Percentiles rank a stretch among this genome's conserved stretches.
phyloP scores from a whole-genome alignment of 2,888 invertebrate genomes.

The Hydropsyche betteni region DNA sequence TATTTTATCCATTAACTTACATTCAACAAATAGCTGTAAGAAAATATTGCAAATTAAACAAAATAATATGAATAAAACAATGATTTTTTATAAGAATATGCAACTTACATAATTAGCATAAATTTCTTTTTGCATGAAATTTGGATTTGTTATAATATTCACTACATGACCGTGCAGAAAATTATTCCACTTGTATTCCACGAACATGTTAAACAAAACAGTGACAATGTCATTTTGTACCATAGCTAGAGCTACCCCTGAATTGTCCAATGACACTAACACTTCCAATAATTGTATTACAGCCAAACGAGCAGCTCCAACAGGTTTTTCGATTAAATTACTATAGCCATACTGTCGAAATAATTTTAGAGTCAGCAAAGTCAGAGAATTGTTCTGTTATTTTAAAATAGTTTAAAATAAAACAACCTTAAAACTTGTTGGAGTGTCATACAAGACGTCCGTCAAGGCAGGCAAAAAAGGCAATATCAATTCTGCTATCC shows the following conservation, averaged over 20 bases:
- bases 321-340: slow-evolving; percentile 76
- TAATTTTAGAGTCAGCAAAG: background rate
- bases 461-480: slow-evolving; percentile 48
- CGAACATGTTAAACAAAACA: slow-evolving; percentile 84
- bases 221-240: slow-evolving; percentile 69
- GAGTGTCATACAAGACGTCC: slow-evolving; percentile 42
- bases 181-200: slow-evolving; percentile 92
- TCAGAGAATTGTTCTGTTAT: background rate
- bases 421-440: slow-evolving; percentile 38
- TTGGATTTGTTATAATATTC: slow-evolving; percentile 73
- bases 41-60: slow-evolving; percentile 41
- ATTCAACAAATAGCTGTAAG: slow-evolving; percentile 79
- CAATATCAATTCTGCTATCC: slow-evolving; percentile 44
- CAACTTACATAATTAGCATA: slow-evolving; percentile 58
- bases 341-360: slow-evolving; percentile 68
- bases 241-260: slow-evolving; percentile 75
- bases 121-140: slow-evolving; percentile 54
- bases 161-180: slow-evolving; percentile 93
- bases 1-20: slow-evolving; percentile 80
- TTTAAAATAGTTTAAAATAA: background rate
- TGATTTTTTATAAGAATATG: slow-evolving; percentile 55
- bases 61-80: slow-evolving; percentile 35
- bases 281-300: slow-evolving; percentile 82
- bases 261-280: slow-evolving; percentile 77
- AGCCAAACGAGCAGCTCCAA: slow-evolving; percentile 83